These are phyloP conservation scores for Calliphora vomitoria DNA, from an alignment of 2,888 invertebrate species.

Conservation along the genomic window DNA sequence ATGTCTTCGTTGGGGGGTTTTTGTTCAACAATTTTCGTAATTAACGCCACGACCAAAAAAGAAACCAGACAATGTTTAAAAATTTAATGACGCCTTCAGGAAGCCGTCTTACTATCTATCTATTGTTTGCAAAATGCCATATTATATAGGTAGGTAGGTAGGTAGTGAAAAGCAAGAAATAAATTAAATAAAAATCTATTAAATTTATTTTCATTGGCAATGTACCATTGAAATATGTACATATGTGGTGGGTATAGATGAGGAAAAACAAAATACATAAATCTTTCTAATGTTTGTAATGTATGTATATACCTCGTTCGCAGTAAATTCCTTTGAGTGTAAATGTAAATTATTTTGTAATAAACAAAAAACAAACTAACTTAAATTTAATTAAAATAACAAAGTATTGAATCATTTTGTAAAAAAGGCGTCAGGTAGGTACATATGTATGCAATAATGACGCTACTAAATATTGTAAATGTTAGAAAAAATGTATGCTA, in stretches of 20 bases:
- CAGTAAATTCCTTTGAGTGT: constrained; percentile 10
- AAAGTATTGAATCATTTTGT: neutral
- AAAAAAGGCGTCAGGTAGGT: neutral
- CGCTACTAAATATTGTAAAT: neutral
- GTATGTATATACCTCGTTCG: constrained; percentile 12
- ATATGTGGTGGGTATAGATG: neutral
- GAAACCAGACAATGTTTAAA: constrained; percentile 55
- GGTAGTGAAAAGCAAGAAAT: neutral
- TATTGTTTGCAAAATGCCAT: constrained; percentile 17
- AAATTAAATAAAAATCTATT: constrained; percentile 50
- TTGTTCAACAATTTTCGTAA: constrained; percentile 28
- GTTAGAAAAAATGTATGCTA: neutral
- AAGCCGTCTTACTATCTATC: constrained; percentile 5
- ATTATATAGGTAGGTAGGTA: neutral
- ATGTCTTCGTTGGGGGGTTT: neutral
- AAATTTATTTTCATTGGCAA: constrained; percentile 60
- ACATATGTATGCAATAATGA: neutral
- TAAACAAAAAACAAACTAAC: neutral
- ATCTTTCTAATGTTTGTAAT: constrained; percentile 7
- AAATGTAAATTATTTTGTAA: constrained; percentile 16
- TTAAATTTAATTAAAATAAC: neutral
- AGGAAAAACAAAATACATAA: constrained; percentile 15
- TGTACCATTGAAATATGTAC: neutral
- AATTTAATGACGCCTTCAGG: constrained; percentile 63
- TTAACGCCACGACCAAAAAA: constrained; percentile 45